These are phyloP conservation scores for Leptodirus hochenwartii DNA, from an alignment of 2,888 invertebrate species.

Conservation along the genomic window DNA sequence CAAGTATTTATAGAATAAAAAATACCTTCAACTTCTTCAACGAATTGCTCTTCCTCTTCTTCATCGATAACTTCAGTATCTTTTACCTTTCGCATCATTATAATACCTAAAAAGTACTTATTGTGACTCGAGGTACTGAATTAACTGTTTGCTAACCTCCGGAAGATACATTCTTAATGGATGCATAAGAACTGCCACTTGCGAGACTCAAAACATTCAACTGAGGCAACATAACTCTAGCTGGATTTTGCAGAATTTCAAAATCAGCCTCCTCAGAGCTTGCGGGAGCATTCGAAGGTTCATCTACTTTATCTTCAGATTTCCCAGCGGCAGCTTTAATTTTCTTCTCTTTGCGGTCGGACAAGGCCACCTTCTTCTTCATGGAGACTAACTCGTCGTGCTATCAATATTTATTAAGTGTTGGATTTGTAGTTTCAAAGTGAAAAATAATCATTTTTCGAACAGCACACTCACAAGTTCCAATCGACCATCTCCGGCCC, in stretches of 20 bases:
- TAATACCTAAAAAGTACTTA: too few relatives aligned
- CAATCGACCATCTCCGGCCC: conserved; percentile 35
- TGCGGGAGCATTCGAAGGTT: too few relatives aligned
- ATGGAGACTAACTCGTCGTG: conserved; percentile 21
- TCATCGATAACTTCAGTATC: too few relatives aligned
- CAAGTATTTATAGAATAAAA: too few relatives aligned
- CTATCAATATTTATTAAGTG: too few relatives aligned
- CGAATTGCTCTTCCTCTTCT: too few relatives aligned
- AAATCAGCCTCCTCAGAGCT: conserved; percentile 73
- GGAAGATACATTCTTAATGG: conserved; percentile 84
- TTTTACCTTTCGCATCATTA: conserved; percentile 81
- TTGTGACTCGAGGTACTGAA: too few relatives aligned
- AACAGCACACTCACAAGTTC: conserved; percentile 48
- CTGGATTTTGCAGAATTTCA: conserved; percentile 88
- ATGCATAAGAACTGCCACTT: conserved; percentile 63
- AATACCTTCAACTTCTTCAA: too few relatives aligned
- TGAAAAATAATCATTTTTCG: conserved; percentile 6
- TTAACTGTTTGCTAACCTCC: too few relatives aligned
- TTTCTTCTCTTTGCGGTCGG: conserved; percentile 11
- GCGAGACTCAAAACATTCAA: conserved; percentile 56
- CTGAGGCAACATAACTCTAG: conserved; percentile 85
- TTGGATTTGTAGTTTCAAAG: too few relatives aligned
- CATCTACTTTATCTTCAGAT: too few relatives aligned
- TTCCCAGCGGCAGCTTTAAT: conserved; percentile 22
- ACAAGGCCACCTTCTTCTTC: conserved; percentile 16